These are phyloP conservation scores for Craterocephalus amniculus DNA, from an alignment of 2,797 vertebrate genomes.

Conservation along the genomic window DNA sequence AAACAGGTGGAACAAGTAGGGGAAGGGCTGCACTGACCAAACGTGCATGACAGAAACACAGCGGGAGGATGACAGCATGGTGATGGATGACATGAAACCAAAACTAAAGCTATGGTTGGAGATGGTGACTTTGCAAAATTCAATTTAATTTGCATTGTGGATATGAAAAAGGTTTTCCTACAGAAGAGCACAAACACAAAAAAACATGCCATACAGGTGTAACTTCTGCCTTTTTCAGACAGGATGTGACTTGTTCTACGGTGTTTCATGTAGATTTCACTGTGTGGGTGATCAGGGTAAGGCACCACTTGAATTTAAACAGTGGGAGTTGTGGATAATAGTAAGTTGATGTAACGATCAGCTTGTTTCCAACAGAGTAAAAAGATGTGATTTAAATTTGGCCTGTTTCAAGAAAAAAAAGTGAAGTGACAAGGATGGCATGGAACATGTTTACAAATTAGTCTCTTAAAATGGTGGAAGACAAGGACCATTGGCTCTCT, in stretches of 20 bases:
- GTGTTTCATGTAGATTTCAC: conserved; percentile 20
- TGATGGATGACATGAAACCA: conserved; percentile 17
- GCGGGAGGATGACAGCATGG: conserved; percentile 31
- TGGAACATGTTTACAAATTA: conserved; percentile 44
- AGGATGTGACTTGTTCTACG: conserved; percentile 8
- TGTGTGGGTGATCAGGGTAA: conserved; percentile 56
- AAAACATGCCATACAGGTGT: conserved; percentile 13
- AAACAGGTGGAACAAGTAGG: conserved; percentile 61
- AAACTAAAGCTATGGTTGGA: conserved; percentile 9
- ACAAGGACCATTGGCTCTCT: conserved; percentile 53
- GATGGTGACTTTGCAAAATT: conserved; percentile 25
- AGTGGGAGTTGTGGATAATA: conserved; percentile 13
- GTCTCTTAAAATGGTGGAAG: conserved; percentile 33
- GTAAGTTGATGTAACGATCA: background rate
- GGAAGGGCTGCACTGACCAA: conserved; percentile 41
- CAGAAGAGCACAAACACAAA: conserved; percentile 12
- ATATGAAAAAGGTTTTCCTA: conserved; percentile 4
- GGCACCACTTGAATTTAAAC: conserved; percentile 69
- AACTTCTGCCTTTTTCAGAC: conserved; percentile 26
- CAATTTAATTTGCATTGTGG: background rate
- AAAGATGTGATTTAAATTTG: conserved; percentile 36
- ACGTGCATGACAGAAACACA: conserved; percentile 56
- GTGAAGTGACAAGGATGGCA: conserved; percentile 17
- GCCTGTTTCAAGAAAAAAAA: conserved; percentile 30
- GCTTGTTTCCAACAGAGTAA: conserved; percentile 19